A percentile compares a stretch with the other conserved stretches of the same genome.
These are phyloP conservation scores for Drosophila sulfurigaster DNA, from an alignment of 1,140 invertebrate species.

Conservation along the genomic window DNA sequence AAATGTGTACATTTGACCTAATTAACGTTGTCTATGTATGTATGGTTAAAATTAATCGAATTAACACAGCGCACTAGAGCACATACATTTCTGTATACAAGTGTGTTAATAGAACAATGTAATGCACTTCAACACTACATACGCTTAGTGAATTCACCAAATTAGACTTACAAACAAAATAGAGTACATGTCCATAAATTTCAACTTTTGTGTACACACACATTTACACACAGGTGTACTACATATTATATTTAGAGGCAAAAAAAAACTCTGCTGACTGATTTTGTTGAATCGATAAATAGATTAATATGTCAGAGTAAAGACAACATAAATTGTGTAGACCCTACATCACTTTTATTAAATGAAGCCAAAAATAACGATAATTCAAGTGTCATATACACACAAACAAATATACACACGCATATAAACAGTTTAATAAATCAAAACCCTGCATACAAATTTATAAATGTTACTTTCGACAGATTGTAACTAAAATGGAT, in stretches of 20 bases:
- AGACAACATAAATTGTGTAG: neutral
- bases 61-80: conserved; percentile 1
- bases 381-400: conserved; percentile 11
- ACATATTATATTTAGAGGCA: neutral
- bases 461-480: neutral
- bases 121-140: neutral
- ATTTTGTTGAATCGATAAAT: conserved; percentile 42
- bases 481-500: neutral
- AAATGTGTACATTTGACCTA: conserved; percentile 13
- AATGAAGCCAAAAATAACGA: conserved; percentile 6
- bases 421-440: conserved; percentile 5
- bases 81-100: neutral
- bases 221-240: neutral
- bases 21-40: conserved; percentile 15
- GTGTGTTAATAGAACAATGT: neutral
- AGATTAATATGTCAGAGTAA: neutral
- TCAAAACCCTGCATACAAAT: conserved; percentile 1
- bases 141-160: neutral
- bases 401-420: neutral
- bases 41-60: conserved; percentile 7
- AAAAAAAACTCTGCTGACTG: neutral
- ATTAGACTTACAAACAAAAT: neutral
- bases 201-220: neutral
- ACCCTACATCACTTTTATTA: neutral
- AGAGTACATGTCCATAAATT: neutral